A percentile compares a stretch with the other conserved stretches of the same genome.
Conservation (phyloP, 2,113 vertebrate species). For the Tenebrosternarchus preto region DNA sequence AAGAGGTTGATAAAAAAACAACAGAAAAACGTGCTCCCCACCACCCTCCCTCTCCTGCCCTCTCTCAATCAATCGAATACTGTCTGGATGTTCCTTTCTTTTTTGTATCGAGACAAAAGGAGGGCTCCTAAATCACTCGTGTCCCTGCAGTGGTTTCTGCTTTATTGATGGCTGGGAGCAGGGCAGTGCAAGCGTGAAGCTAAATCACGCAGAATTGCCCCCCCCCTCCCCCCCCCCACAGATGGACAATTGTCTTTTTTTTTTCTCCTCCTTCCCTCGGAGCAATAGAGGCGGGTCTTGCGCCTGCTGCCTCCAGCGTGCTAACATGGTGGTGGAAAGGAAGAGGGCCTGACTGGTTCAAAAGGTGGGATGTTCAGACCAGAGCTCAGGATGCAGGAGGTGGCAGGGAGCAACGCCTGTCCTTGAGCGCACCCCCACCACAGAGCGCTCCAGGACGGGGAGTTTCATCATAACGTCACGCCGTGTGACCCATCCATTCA, state of each 20-base stretch:
- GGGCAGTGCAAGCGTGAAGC: neutral
- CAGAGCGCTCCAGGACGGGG: neutral
- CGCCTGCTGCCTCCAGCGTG: neutral
- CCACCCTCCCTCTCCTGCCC: slow-evolving; percentile 24
- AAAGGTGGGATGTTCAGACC: too few species aligned
- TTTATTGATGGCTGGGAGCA: slow-evolving; percentile 26
- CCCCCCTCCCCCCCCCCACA: neutral
- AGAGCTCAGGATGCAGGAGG: too few species aligned
- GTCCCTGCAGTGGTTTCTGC: slow-evolving; percentile 24
- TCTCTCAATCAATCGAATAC: slow-evolving; percentile 49
- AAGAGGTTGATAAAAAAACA: slow-evolving; percentile 30
- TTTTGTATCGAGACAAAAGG: slow-evolving; percentile 16
- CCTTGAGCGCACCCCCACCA: too few species aligned
- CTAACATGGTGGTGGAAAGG: too few species aligned
- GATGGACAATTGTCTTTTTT: neutral
- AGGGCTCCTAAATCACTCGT: slow-evolving; percentile 34
- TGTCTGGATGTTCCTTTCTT: slow-evolving; percentile 1
- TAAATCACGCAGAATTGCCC: neutral
- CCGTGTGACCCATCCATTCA: slow-evolving; percentile 4
- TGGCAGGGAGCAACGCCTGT: too few species aligned
- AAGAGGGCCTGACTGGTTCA: too few species aligned
- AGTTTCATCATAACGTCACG: neutral
- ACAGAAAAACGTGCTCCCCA: neutral
- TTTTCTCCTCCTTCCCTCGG: too few species aligned
- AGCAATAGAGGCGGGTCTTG: neutral